Evolutionary conservation across 1,140 invertebrate genomes (phyloP), one percentile per base, ranked within the genome.

Genomic region (Drosophila subobscura): DNA sequence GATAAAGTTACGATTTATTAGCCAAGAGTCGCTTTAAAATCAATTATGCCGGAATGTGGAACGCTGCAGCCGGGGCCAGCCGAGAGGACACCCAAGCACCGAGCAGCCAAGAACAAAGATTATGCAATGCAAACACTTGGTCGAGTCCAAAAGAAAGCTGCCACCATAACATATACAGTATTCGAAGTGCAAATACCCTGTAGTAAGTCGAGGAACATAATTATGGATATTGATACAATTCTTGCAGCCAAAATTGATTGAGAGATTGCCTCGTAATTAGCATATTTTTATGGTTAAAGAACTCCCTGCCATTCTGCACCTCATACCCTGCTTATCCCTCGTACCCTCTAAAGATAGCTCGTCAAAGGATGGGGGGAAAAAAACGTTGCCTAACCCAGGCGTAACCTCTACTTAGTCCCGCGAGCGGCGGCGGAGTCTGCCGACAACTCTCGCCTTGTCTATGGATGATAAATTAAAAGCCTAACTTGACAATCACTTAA

Each of bases 381-480:
- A 86, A 75, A 81, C 63, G 83, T 79, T 79, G 78, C 83, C 70
- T 88, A 88, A 88, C 83, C 83, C 78, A 74, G 76, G 71, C 72
- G 72, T 88, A 88, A 88, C 83, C 83, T 86, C 83, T 88, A 88
- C 83, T 86, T 88, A 86, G 83, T 75, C 83, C 52, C 61, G n/a
- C 72, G 70, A 73, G 57, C 70, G 66, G 65, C 71, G n/a, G n/a
- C n/a, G n/a, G 44, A 58, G 60, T 65, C 67, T 72, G 59, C 50
- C 52, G 77, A 74, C 65, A 64, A 54, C 68, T 79, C 77, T 60
- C 71, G 79, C 79, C 76, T 91, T 91, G 89, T 91, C 89, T 91
- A 91, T 91, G 85, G 85, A 91, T 91, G 89, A 91, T 91, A 91
- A 91, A 91, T 91, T 91, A 91, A 91, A 91, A 91, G 89, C 89